Evolutionary conservation across 2,797 vertebrate genomes (phyloP).

Genomic region (Phalloptychus januarius): DNA sequence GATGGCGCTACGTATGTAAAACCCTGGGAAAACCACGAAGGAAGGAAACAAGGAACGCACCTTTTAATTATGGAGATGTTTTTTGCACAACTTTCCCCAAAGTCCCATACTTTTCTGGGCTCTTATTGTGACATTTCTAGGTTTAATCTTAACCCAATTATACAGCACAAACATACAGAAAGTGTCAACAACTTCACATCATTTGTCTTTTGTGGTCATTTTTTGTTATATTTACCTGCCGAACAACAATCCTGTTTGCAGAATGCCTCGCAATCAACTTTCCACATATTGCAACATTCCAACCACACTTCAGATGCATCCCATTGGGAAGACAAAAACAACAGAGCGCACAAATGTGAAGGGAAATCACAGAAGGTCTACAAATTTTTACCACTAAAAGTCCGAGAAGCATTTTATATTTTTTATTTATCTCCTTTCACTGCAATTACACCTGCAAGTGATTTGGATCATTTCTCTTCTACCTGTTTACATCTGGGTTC

Average conservation of each 20-base stretch:
- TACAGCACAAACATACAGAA: not conserved
- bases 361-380: not conserved
- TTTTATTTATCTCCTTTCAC: not conserved
- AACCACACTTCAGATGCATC: not conserved
- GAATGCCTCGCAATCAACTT: not conserved
- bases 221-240: not conserved
- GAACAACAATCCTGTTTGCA: not conserved
- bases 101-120: not conserved
- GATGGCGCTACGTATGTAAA: slow-evolving; percentile 99
- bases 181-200: not conserved
- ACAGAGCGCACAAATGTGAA: not conserved
- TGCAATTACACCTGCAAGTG: not conserved
- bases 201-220: not conserved
- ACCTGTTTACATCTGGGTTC: not conserved
- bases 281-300: not conserved
- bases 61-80: not conserved
- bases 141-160: not conserved
- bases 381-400: not conserved
- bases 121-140: not conserved
- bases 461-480: not conserved
- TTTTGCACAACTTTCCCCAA: not conserved
- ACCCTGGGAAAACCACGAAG: slow-evolving; percentile 78
- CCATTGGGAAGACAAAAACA: not conserved
- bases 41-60: not conserved
- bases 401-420: not conserved